Conservation (phyloP, 2,888 invertebrate species). For the Gnatocerus cornutus region DNA sequence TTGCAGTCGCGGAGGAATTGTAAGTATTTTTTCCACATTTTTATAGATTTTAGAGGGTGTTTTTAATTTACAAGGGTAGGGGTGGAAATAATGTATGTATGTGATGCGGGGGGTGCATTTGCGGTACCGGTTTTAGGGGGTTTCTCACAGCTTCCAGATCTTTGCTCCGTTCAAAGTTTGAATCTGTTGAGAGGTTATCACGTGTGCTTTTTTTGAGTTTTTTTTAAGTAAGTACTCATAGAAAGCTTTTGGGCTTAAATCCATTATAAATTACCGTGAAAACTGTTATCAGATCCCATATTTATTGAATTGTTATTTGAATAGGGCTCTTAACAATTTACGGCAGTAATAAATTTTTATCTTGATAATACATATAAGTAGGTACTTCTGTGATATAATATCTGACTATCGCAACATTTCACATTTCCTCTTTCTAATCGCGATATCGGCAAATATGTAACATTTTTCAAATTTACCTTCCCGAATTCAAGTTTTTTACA, state of each 20-base stretch:
- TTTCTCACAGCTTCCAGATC: slow-evolving; percentile 8
- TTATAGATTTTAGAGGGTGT: slow-evolving; percentile 1
- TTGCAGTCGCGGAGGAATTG: slow-evolving; percentile 60
- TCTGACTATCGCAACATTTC: no score
- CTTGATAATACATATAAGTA: no score
- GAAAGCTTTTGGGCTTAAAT: background rate
- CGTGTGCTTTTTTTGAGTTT: slow-evolving; percentile 9
- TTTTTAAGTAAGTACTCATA: background rate
- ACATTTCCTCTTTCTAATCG: no score
- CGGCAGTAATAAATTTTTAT: no score
- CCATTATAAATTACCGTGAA: background rate
- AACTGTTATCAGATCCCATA: no score
- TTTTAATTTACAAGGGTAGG: background rate
- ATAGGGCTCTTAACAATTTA: no score
- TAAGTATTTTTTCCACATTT: slow-evolving; percentile 59
- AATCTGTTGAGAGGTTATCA: background rate
- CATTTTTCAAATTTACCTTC: no score
- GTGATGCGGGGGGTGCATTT: slow-evolving; percentile 23
- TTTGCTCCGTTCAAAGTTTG: background rate
- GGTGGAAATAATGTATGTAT: background rate
- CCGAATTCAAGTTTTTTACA: no score
- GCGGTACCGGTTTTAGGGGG: slow-evolving; percentile 57
- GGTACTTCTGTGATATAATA: no score
- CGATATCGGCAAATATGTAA: no score
- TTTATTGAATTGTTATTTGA: no score